Evolutionary conservation across 2,888 invertebrate species (phyloP).

Genomic region (Elmis aenea): DNA sequence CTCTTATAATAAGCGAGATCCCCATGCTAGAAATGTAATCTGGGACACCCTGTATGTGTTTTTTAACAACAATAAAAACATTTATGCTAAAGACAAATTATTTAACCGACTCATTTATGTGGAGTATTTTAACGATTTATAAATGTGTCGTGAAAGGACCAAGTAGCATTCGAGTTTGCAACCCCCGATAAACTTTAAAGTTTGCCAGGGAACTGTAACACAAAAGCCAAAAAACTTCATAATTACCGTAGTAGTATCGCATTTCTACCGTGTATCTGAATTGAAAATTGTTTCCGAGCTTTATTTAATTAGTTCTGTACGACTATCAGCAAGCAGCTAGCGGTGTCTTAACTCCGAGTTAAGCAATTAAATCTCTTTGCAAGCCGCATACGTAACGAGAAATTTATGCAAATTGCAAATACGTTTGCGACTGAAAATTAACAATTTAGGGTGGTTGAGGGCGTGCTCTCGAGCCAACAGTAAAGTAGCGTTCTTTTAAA

Average conservation of each 20-base stretch:
- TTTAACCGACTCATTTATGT: too few species aligned
- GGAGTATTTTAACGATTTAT: too few species aligned
- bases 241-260: constrained; percentile 19
- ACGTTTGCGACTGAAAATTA: constrained; percentile 36
- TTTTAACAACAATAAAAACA: too few species aligned
- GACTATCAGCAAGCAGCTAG: constrained; percentile 36
- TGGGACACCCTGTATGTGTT: too few species aligned
- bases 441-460: constrained; percentile 24
- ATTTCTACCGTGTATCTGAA: constrained; percentile 29
- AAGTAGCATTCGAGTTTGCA: too few species aligned
- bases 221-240: constrained; percentile 20
- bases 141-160: too few species aligned
- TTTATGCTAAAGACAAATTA: too few species aligned
- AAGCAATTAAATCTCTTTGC: constrained; percentile 43
- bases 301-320: constrained; percentile 42
- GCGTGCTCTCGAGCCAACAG: too few species aligned
- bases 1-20: too few species aligned
- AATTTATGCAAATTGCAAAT: constrained; percentile 42
- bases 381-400: constrained; percentile 42
- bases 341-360: constrained; percentile 41
- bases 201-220: too few species aligned
- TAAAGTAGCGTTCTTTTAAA: not conserved
- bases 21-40: too few species aligned
- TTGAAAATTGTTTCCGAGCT: constrained; percentile 40
- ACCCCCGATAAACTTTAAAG: too few species aligned